phyloP scores from a whole-genome alignment of 2,888 invertebrate genomes.

The Cyclophora punctaria region DNA sequence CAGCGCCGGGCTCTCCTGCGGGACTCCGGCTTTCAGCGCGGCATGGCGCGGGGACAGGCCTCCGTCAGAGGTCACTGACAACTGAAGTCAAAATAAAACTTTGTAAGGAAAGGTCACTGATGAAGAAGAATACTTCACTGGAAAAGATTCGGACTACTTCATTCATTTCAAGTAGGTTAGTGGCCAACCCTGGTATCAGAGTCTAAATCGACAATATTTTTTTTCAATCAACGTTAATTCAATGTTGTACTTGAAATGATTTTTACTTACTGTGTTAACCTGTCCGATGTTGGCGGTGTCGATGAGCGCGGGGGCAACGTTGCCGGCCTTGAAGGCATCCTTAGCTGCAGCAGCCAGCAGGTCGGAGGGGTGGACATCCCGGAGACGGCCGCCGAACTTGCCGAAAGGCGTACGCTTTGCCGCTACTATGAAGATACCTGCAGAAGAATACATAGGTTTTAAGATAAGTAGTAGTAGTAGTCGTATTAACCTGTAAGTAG shows the following conservation, averaged over 20 bases:
- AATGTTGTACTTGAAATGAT: too few species aligned
- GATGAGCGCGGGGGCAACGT: constrained; percentile 86
- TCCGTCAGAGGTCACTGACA: constrained; percentile 88
- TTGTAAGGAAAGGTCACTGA: too few species aligned
- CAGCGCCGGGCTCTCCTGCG: constrained; percentile 87
- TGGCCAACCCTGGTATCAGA: background rate
- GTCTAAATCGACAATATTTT: too few species aligned
- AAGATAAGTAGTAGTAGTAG: background rate
- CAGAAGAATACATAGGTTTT: background rate
- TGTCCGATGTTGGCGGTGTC: constrained; percentile 94
- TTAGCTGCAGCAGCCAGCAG: constrained; percentile 86
- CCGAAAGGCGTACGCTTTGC: constrained; percentile 98
- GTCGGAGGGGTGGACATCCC: constrained; percentile 80
- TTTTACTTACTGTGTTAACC: constrained; percentile 78
- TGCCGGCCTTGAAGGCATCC: constrained; percentile 84
- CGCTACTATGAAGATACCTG: constrained; percentile 92
- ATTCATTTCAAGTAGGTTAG: background rate
- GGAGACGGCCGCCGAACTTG: constrained; percentile 88
- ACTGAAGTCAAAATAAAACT: constrained; percentile 23
- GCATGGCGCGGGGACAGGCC: constrained; percentile 90
- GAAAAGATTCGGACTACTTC: background rate
- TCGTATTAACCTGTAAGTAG: background rate
- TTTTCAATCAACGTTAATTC: too few species aligned
- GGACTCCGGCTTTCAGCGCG: constrained; percentile 86
- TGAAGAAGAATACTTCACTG: background rate